phyloP scores from a whole-genome alignment of 2,888 invertebrate species.

The Leptogaster cylindrica region DNA sequence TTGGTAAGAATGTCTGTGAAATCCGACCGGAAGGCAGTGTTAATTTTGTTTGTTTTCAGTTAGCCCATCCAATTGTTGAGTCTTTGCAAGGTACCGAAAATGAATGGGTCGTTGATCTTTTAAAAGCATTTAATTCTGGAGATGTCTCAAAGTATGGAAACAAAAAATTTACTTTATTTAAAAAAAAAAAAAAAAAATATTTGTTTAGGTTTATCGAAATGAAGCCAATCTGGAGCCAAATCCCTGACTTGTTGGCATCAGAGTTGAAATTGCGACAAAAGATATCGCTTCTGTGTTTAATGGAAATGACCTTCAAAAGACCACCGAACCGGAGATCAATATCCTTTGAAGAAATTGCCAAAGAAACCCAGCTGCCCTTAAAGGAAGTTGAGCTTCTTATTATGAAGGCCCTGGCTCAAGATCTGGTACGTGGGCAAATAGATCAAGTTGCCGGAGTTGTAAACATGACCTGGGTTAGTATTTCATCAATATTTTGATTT shows the following conservation, averaged over 20 bases:
- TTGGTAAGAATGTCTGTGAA: slow-evolving; percentile 67
- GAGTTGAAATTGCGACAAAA: slow-evolving; percentile 86
- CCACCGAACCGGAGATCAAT: slow-evolving; percentile 86
- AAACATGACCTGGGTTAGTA: slow-evolving; percentile 72
- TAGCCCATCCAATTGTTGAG: slow-evolving; percentile 93
- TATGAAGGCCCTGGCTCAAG: slow-evolving; percentile 96
- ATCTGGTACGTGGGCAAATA: slow-evolving; percentile 91
- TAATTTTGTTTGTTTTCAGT: slow-evolving; percentile 61
- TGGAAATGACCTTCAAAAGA: slow-evolving; percentile 97
- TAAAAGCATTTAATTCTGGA: slow-evolving; percentile 86
- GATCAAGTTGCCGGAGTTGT: slow-evolving; percentile 82
- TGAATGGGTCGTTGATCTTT: slow-evolving; percentile 85
- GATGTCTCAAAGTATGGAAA: slow-evolving; percentile 71
- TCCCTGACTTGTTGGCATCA: slow-evolving; percentile 83
- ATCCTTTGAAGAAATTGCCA: slow-evolving; percentile 88
- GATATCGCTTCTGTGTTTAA: slow-evolving; percentile 92
- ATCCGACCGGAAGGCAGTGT: neutral
- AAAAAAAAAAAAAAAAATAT: neutral
- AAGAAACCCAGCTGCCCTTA: slow-evolving; percentile 80
- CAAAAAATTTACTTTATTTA: too few relatives aligned
- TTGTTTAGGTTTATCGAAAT: slow-evolving; percentile 69
- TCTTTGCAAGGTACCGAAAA: slow-evolving; percentile 80
- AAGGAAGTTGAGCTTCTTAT: slow-evolving; percentile 93
- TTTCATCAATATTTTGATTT: neutral
- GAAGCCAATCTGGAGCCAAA: slow-evolving; percentile 76